phyloP scores from a whole-genome alignment of 2,888 invertebrate genomes.

The Eupithecia subfuscata region DNA sequence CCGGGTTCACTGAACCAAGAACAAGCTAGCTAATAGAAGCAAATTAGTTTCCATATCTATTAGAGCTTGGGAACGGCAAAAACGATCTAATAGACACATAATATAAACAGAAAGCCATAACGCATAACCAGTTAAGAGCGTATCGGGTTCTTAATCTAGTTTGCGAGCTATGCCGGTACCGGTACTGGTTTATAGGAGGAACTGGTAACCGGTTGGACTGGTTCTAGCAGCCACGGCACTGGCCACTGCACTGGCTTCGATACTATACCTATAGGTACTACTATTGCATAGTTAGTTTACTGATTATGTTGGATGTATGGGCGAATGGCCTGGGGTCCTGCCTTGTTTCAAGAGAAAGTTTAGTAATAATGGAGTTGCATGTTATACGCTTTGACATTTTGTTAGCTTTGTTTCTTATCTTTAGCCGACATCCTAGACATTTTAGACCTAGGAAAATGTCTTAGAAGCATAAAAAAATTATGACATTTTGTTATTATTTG shows the following conservation, averaged over 20 bases:
- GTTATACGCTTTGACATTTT: neutral
- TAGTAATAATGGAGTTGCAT: constrained; percentile 11
- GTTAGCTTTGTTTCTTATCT: neutral
- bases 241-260: constrained; percentile 42
- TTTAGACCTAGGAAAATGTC: neutral
- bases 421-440: neutral
- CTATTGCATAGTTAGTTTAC: constrained; percentile 2
- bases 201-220: constrained; percentile 43
- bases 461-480: neutral
- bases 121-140: constrained; percentile 48
- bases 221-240: constrained; percentile 33
- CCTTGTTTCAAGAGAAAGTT: constrained; percentile 36
- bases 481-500: neutral
- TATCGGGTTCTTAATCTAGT: constrained; percentile 67
- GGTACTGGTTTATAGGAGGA: constrained; percentile 56
- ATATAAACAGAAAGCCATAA: constrained; percentile 40
- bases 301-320: constrained; percentile 19
- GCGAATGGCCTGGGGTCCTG: constrained; percentile 27
- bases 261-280: constrained; percentile 10
- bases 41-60: constrained; percentile 31
- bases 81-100: constrained; percentile 38
- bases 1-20: constrained; percentile 33
- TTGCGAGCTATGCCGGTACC: constrained; percentile 61
- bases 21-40: constrained; percentile 26
- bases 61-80: constrained; percentile 30